phyloP scores from a whole-genome alignment of 2,888 invertebrate genomes.

The Nomada fucata region DNA sequence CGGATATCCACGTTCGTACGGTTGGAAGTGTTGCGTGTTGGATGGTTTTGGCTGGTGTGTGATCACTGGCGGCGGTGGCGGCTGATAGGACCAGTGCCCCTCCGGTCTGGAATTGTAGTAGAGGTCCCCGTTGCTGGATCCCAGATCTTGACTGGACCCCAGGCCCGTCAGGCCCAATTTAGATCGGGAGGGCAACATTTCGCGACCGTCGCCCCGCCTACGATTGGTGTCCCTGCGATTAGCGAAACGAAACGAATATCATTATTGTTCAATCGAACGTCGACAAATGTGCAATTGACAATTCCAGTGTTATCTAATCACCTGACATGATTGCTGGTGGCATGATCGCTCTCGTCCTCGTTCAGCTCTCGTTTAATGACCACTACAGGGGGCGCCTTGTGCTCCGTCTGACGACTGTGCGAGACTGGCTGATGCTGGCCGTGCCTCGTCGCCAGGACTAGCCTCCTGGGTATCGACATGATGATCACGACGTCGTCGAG shows the following conservation, averaged over 20 bases:
- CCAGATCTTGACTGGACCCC: slow-evolving; percentile 84
- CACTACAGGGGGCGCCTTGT: slow-evolving; percentile 95
- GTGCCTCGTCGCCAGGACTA: slow-evolving; percentile 96
- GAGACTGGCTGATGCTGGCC: slow-evolving; percentile 82
- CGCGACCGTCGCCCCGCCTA: slow-evolving; percentile 90
- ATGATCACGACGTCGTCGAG: slow-evolving; percentile 99
- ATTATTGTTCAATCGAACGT: too few relatives aligned
- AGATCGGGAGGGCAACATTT: slow-evolving; percentile 91
- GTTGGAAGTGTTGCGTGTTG: slow-evolving; percentile 92
- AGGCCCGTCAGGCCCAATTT: slow-evolving; percentile 88
- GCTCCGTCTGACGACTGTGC: slow-evolving; percentile 86
- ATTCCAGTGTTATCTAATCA: slow-evolving; percentile 54
- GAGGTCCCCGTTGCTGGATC: slow-evolving; percentile 88
- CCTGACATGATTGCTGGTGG: slow-evolving; percentile 83
- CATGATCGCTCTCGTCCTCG: slow-evolving; percentile 89
- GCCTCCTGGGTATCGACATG: slow-evolving; percentile 98
- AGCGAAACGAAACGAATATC: background rate
- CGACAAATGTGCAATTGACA: accelerated
- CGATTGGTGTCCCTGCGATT: slow-evolving; percentile 86
- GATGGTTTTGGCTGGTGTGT: slow-evolving; percentile 95
- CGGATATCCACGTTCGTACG: slow-evolving; percentile 93
- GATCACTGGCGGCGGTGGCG: slow-evolving; percentile 93
- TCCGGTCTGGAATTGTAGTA: slow-evolving; percentile 92
- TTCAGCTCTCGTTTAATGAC: slow-evolving; percentile 95
- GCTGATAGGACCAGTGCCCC: slow-evolving; percentile 87